Conservation (phyloP, 2,888 invertebrate species). For the Helicoverpa assulta region DNA sequence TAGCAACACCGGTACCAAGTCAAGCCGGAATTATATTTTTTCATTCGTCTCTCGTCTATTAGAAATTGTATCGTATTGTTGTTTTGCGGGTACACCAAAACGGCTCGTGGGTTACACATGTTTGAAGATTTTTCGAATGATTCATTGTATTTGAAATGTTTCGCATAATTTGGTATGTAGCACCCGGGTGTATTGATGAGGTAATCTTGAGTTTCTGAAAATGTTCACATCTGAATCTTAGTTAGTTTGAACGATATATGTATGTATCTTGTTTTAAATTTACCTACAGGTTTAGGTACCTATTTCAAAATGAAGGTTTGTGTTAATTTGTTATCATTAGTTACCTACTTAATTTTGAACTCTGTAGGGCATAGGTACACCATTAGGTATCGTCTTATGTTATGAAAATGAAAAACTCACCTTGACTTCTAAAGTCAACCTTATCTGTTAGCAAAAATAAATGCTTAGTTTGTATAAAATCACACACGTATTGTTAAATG, state of each 20-base stretch:
- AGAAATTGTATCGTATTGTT: slow-evolving; percentile 65
- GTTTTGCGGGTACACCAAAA: slow-evolving; percentile 66
- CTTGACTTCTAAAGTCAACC: background rate
- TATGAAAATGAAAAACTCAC: background rate
- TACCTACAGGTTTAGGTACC: too few relatives aligned
- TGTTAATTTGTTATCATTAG: too few relatives aligned
- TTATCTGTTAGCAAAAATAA: background rate
- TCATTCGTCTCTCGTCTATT: slow-evolving; percentile 65
- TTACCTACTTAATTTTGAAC: too few relatives aligned
- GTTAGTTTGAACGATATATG: too few relatives aligned
- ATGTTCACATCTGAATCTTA: background rate
- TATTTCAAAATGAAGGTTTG: too few relatives aligned
- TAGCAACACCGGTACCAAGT: slow-evolving; percentile 74
- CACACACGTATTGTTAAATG: too few relatives aligned
- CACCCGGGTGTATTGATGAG: slow-evolving; percentile 77
- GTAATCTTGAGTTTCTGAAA: slow-evolving; percentile 52
- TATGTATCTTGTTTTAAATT: too few relatives aligned
- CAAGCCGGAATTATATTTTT: slow-evolving; percentile 52
- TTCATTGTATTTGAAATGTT: slow-evolving; percentile 61
- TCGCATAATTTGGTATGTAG: slow-evolving; percentile 75
- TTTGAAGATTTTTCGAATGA: slow-evolving; percentile 45
- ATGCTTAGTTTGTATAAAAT: background rate
- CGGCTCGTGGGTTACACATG: slow-evolving; percentile 59
- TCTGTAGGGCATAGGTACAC: too few relatives aligned
- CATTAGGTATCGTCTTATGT: background rate